phyloP scores from a whole-genome alignment of 2,797 vertebrate genomes.

The Onychomys leucogaster region DNA sequence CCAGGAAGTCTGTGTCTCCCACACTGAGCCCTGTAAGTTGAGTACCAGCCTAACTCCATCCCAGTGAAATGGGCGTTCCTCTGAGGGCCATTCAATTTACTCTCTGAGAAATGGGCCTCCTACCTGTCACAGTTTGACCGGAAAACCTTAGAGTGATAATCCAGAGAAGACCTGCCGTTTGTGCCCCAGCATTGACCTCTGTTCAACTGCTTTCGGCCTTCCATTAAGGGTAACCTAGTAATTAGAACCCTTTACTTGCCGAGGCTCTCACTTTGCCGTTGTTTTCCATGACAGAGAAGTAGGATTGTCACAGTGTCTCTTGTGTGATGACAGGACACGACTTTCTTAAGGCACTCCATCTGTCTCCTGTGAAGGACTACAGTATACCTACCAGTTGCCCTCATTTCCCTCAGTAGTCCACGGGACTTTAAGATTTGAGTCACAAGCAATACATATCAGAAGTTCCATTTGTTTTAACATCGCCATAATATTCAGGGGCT shows the following conservation, averaged over 20 bases:
- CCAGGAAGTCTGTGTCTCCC: conserved; percentile 68
- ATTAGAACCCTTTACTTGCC: conserved; percentile 12
- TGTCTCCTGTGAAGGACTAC: conserved; percentile 42
- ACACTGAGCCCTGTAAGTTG: conserved; percentile 68
- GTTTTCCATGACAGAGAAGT: conserved; percentile 14
- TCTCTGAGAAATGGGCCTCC: not conserved
- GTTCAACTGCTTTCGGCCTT: conserved; percentile 31
- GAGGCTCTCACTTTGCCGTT: not conserved
- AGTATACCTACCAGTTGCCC: conserved; percentile 3
- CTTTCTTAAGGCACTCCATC: conserved; percentile 22
- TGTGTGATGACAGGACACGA: conserved; percentile 8
- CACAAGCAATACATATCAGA: conserved; percentile 32
- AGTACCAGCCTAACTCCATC: conserved; percentile 59
- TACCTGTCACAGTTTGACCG: not conserved
- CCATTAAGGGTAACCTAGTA: not conserved
- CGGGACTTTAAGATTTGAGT: conserved; percentile 51
- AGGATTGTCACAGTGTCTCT: conserved; percentile 26
- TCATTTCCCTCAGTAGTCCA: conserved; percentile 44
- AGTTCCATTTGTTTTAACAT: conserved; percentile 54
- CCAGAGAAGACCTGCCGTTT: not conserved
- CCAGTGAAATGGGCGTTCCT: conserved; percentile 29
- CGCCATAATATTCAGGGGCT: conserved; percentile 27
- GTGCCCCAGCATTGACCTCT: not conserved
- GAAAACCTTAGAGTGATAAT: conserved; percentile 10
- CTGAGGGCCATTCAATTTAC: conserved; percentile 70